Evolutionary conservation across 2,797 vertebrate genomes (phyloP), one percentile per base, ranked within the genome.

Genomic region (Scolopax rusticola): DNA sequence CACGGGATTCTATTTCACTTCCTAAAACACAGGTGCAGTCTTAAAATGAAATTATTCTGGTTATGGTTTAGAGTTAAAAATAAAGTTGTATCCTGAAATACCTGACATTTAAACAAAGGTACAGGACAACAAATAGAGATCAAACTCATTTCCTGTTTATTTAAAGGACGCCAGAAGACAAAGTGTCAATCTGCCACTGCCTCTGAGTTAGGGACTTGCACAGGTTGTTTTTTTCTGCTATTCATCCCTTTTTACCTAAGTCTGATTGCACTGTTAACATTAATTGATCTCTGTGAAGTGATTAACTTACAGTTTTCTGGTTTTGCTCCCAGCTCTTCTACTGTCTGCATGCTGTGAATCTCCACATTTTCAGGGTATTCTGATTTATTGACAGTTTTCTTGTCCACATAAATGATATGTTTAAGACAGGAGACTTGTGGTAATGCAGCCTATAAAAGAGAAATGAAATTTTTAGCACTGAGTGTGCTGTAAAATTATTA

Each of bases 361-460:
- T 99, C 98, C 84, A 99, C 81, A 5, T 97, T 97, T 84, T 98
- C 98, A 79, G 99, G 98, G 97, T 98, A 99, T 84, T 98, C 99
- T 2, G 98, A 97, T 96, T 98, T 98, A 97, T 75, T 98, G 89
- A 99, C 45, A 48, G 94, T 98, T 98, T 98, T 99, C 90, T 98
- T 98, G 97, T 99, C 99, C 97, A 99, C 99, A n/a, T 98, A 99
- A 97, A 99, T 98, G 45, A 99, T 98, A 43, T 99, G 99, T 94
- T 98, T 99, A 95, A 99, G 98, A 94, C 98, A 98, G 40, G 94
- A 98, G 71, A 99, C 98, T 87, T 98, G 97, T 65, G 98, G 94
- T 89, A 99, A 97, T 63, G 99, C 98, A 56, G 87, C 95, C 99
- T 99, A 73, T 33, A 56, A 40, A 77, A 54, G 13, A 95, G 64